Evolutionary conservation across 2,888 invertebrate species (phyloP), one percentile per base, ranked within the genome.

Genomic region (Ophion ellenae): DNA sequence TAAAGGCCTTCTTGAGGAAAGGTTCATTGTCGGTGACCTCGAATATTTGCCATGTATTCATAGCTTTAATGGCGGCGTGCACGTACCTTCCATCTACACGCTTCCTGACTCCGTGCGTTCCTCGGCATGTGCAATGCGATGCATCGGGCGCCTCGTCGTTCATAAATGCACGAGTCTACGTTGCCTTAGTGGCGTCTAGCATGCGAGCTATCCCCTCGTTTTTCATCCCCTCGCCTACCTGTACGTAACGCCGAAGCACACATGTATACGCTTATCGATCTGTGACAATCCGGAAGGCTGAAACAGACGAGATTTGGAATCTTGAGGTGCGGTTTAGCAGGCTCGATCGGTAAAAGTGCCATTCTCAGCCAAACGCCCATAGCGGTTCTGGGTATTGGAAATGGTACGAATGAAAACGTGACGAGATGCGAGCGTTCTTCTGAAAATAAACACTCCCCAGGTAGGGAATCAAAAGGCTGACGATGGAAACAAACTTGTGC

Each of bases 21-120:
- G 53, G 73, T 93, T 93, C 93, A 93, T 92, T 92, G 92, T 87
- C 92, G 91, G 85, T 90, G 92, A 87, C 88, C 87, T 86, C 83
- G 86, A 57, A 59, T 57, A 45, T 69, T 61, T 32, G 70, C 75
- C 57, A 61, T 76, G 40, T 69, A 80, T 79, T 76, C 67, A 57
- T 74, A 28, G 75, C 79, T 81, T 82, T 86, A 80, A 86, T 77
- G 63, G 79, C 63, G 32, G 71, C 47, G 11, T 47, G 14, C 47
- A 20, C 63, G 45, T 81, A 2, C 59, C 64, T 69, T 53, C 81
- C 73, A 36, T 47, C 9, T 36, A 57, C 59, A 71, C 75, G 69
- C 61, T 47, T 47, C 47, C 28, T 17, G 11, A 20, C 81, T 59
- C 36, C 24, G 32, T 63, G 59, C 64, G 32, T 57, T 45, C 66